phyloP scores from a whole-genome alignment of 2,113 vertebrate species.

The Rhineura floridana region DNA sequence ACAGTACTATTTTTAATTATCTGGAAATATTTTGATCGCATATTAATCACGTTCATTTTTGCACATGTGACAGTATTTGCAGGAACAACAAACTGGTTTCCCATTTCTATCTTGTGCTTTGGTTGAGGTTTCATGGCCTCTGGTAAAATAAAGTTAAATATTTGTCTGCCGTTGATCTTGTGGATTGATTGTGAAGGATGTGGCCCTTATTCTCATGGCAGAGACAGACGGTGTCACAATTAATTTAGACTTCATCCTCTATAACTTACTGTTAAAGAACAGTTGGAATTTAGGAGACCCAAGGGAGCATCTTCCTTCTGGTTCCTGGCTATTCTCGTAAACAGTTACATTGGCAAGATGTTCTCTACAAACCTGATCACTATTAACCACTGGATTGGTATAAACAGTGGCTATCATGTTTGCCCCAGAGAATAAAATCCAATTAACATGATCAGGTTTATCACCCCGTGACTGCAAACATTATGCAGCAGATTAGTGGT shows the following conservation, averaged over 20 bases:
- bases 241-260: not conserved
- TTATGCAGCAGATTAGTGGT: not conserved
- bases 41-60: constrained; percentile 40
- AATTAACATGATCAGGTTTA: not conserved
- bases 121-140: not conserved
- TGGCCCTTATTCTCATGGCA: constrained; percentile 2
- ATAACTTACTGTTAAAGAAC: not conserved
- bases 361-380: not conserved
- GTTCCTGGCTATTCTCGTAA: not conserved
- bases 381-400: not conserved
- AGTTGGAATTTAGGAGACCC: not conserved
- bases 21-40: constrained; percentile 2
- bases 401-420: not conserved
- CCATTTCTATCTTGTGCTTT: not conserved
- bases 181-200: constrained; percentile 21
- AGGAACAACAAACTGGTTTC: constrained; percentile 26
- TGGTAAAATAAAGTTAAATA: not conserved
- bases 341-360: not conserved
- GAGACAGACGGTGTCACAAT: not conserved
- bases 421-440: constrained; percentile 20
- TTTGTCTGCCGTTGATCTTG: not conserved
- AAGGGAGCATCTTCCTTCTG: not conserved
- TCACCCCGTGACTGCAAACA: not conserved
- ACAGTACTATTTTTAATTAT: constrained; percentile 21
- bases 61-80: not conserved